Base-by-base conservation (phyloP, 2,797 vertebrate species). In the Artibeus lituratus region DNA sequence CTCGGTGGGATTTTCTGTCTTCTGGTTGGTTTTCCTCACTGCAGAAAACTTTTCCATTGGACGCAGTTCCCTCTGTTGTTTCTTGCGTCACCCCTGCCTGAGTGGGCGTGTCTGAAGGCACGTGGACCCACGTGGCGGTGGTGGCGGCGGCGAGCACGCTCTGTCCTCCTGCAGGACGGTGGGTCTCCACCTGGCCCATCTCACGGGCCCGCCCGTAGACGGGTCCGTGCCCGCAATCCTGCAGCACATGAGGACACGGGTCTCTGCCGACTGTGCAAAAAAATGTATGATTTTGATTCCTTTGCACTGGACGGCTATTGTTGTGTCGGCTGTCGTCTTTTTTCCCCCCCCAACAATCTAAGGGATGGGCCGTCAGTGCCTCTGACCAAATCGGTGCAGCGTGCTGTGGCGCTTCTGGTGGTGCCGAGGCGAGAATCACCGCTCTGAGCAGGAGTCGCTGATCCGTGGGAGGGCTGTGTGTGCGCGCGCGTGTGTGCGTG, bases 401-500 rank as follows among this genome's bases (percentile, higher is more conserved):
- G 7, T 0, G 9, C 47, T n/a, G 32, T 21, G 19, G 32, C 15
- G 10, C n/a, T 19, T 11, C n/a, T 7, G 5, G 29, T 11, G 29
- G 44, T 16, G 0, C 19, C 2, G 14, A 1, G 29, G 26, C 1
- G 5, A 11, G 24, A 11, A 6, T 14, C 29, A 3, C 59, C 10
- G 26, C 24, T 26, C 59, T 0, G 4, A 29, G 24, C 1, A 2
- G 59, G 26, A 2, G 29, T 9, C 29, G 32, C 5, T 32, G 4
- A 5, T 62, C 59, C 59, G 12, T 16, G 6, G 0, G 59, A 32
- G 59, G 14, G 3, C 12, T 62, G 39, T 42, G 39, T 7, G 39
- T 42, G 14, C 32, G 59, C 12, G 10, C 0, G 39, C 39, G 39
- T 42, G 14, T 62, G 59, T 29, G 10, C 0, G 10, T 5, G 24